Evolutionary conservation across 2,797 vertebrate species (phyloP).

Genomic region (Cuniculus paca): DNA sequence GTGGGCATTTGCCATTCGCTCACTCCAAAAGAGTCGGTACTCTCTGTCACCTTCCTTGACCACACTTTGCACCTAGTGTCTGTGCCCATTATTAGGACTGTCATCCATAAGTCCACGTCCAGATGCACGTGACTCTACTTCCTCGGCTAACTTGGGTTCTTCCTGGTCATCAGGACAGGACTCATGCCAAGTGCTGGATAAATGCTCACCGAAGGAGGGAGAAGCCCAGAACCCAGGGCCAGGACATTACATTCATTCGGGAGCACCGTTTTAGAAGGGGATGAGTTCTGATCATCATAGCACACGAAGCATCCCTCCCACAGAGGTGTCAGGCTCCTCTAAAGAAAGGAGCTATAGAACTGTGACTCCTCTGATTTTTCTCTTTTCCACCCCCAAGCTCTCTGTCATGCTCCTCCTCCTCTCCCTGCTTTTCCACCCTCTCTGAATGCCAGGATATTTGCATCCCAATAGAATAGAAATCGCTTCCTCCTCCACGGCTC

Average conservation of each 20-base stretch:
- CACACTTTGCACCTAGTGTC: background rate
- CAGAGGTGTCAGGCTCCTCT: background rate
- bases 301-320: background rate
- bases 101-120: too few relatives aligned
- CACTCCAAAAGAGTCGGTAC: background rate
- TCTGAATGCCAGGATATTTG: slow-evolving; percentile 77
- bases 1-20: background rate
- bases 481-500: slow-evolving; percentile 64
- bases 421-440: slow-evolving; percentile 53
- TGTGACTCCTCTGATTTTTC: slow-evolving; percentile 55
- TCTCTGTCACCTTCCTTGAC: background rate
- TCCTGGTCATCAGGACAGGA: background rate
- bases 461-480: slow-evolving; percentile 76
- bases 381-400: slow-evolving; percentile 69
- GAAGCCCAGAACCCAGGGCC: background rate
- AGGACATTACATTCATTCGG: background rate
- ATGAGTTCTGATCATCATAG: background rate
- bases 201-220: background rate
- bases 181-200: background rate
- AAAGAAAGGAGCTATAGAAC: slow-evolving; percentile 63
- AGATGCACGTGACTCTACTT: too few relatives aligned
- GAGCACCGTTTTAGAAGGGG: background rate
- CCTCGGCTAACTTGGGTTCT: background rate
- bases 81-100: fast-evolving
- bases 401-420: slow-evolving; percentile 69